Conservation (phyloP, 2,113 vertebrate species). For the Aspidoscelis tigris region DNA sequence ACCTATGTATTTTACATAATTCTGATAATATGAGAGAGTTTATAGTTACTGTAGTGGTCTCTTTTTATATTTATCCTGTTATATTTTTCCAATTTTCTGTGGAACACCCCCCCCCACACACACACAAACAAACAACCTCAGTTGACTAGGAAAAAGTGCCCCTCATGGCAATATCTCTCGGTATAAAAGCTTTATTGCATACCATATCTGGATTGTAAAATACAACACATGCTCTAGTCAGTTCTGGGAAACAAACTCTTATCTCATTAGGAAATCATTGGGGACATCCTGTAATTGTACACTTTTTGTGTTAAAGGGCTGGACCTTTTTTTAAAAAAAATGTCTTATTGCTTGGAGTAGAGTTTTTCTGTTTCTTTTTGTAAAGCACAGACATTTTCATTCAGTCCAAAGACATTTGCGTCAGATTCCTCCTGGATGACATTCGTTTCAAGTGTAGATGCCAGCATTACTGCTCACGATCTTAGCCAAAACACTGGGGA, state of each 20-base stretch:
- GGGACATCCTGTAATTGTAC: constrained; percentile 6
- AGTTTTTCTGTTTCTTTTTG: background rate
- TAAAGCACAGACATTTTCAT: background rate
- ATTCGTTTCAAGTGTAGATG: background rate
- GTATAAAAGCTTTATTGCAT: background rate
- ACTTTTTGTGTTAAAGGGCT: constrained; percentile 3
- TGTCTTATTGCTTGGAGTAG: background rate
- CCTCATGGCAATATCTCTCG: background rate
- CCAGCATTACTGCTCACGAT: background rate
- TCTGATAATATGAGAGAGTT: background rate
- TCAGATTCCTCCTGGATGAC: background rate
- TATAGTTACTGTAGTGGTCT: background rate
- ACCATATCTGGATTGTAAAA: constrained; percentile 16
- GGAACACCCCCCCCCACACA: no score
- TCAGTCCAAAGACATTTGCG: background rate
- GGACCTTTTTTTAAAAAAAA: background rate
- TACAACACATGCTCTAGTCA: background rate
- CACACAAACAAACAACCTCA: background rate
- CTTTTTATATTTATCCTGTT: background rate
- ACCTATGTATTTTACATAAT: no score
- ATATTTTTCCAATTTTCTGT: background rate
- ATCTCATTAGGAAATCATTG: constrained; percentile 22
- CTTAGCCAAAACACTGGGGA: no score
- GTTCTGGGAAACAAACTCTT: constrained; percentile 13
- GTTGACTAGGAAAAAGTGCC: background rate